phyloP scores from a whole-genome alignment of 92 coral and sea anemone genomes.

The Parazoanthus darwini region DNA sequence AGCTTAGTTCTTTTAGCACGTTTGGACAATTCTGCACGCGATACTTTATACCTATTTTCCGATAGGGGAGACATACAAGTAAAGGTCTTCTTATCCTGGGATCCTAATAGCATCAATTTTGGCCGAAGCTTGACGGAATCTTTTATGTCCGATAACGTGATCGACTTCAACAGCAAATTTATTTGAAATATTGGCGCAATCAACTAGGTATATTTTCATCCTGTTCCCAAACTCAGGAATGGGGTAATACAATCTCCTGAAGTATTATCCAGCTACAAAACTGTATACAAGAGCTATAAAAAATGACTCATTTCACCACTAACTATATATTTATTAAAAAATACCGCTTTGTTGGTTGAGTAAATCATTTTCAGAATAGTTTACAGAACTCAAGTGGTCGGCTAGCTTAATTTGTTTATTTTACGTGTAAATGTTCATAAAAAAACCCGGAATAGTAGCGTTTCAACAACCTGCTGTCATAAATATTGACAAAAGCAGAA shows the following conservation, averaged over 20 bases:
- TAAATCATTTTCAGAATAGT: background rate
- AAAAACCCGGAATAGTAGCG: background rate
- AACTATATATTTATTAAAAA: background rate
- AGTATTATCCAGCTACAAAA: background rate
- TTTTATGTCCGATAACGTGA: too few species aligned
- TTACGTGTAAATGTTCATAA: background rate
- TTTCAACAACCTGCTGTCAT: background rate
- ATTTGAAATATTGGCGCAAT: too few species aligned
- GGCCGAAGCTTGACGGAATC: background rate
- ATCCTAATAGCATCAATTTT: background rate
- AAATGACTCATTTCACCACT: background rate
- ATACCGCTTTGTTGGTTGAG: conserved; percentile 1
- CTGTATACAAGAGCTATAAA: background rate
- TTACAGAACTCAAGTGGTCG: background rate
- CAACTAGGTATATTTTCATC: too few species aligned
- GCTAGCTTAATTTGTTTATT: background rate
- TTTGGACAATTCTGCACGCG: background rate
- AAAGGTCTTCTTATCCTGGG: too few species aligned
- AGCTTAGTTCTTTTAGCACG: background rate
- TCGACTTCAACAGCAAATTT: too few species aligned
- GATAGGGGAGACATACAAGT: background rate
- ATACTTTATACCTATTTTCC: background rate
- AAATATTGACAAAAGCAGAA: background rate
- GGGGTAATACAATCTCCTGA: background rate
- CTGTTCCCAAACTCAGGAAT: too few species aligned